These are phyloP conservation scores for Eulemur rufifrons DNA, from an alignment of 2,113 vertebrate species.

Conservation along the genomic window DNA sequence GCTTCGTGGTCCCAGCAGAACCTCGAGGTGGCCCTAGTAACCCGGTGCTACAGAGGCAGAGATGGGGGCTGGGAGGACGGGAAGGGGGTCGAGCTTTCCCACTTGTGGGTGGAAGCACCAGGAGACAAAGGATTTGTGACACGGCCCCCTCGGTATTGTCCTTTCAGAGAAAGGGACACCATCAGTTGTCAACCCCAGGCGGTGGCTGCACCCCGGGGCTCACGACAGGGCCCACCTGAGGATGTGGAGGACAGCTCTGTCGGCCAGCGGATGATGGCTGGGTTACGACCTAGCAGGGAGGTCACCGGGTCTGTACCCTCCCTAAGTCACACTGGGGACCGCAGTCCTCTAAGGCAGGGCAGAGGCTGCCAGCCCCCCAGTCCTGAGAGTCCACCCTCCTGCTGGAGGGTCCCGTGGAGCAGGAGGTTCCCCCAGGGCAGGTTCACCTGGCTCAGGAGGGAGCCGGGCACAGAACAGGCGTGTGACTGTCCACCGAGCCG, in stretches of 20 bases:
- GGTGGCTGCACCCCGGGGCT: background rate
- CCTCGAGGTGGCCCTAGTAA: background rate
- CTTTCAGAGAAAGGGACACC: background rate
- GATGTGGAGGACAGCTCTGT: background rate
- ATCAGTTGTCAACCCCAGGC: background rate
- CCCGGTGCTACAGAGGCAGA: background rate
- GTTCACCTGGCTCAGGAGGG: background rate
- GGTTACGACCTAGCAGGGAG: background rate
- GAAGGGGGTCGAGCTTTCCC: no score
- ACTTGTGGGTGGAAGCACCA: background rate
- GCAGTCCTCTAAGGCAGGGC: background rate
- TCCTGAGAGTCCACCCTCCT: background rate
- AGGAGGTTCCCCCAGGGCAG: background rate
- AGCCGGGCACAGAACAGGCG: background rate
- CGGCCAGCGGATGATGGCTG: accelerated
- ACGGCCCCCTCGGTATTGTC: background rate
- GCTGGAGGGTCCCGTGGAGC: accelerated
- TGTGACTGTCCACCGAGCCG: accelerated
- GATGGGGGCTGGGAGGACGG: background rate
- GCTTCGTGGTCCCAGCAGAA: background rate
- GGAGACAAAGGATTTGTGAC: accelerated
- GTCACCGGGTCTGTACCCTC: background rate
- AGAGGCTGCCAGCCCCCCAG: background rate
- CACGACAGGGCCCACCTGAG: accelerated
- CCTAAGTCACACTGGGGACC: background rate